A percentile compares a stretch with the other conserved stretches of the same genome.
Evolutionary conservation across 2,113 vertebrate species (phyloP).

Genomic region (Danio rerio): GRCz12tu NC_133184.1:25532501-25533000

Average conservation of each 20-base stretch:
- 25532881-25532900: not conserved
- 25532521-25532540: no score
- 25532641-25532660: conserved; percentile 1
- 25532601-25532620: not conserved
- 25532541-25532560: no score
- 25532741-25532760: not conserved
- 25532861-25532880: not conserved
- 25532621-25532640: conserved; percentile 4
- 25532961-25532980: not conserved
- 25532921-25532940: not conserved
- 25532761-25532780: not conserved
- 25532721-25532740: not conserved
- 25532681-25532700: conserved; percentile 1
- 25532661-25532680: conserved; percentile 46
- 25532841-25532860: not conserved
- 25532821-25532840: not conserved
- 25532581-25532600: not conserved
- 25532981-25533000: conserved; percentile 20
- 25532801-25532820: not conserved
- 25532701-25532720: conserved; percentile 16
- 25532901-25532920: not conserved
- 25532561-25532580: not conserved
- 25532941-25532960: no score
- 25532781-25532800: not conserved
- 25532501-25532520: no score